phyloP scores from a whole-genome alignment of 2,113 vertebrate genomes.

The Eolophus roseicapilla region DNA sequence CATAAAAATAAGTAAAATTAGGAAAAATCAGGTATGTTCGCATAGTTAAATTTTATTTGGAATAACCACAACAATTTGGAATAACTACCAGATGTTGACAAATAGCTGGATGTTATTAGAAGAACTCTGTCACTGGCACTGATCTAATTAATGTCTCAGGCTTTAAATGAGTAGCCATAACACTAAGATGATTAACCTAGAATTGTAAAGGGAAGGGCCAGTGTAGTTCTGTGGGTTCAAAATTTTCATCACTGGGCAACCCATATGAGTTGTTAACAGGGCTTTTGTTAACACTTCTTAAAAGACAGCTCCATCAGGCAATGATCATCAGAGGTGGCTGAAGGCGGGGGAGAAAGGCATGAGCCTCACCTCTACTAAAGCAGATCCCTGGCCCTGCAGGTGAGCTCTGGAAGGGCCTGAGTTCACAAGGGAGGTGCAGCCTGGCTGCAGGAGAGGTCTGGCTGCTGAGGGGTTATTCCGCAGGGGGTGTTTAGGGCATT shows the following conservation, averaged over 20 bases:
- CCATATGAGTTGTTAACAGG: background rate
- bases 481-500: background rate
- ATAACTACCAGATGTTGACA: background rate
- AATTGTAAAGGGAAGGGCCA: background rate
- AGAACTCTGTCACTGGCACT: background rate
- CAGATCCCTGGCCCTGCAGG: accelerated
- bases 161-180: background rate
- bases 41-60: background rate
- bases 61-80: background rate
- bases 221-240: background rate
- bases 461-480: background rate
- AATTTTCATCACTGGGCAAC: background rate
- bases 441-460: background rate
- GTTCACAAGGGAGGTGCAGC: background rate
- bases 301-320: background rate
- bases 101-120: background rate
- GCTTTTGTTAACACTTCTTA: background rate
- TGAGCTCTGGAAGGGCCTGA: background rate
- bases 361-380: background rate
- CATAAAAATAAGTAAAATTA: background rate
- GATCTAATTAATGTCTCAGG: background rate
- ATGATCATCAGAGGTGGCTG: background rate
- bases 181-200: background rate
- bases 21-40: background rate
- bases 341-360: accelerated